These are phyloP conservation scores for Molanna angustata DNA, from an alignment of 2,888 invertebrate species.

Conservation along the genomic window DNA sequence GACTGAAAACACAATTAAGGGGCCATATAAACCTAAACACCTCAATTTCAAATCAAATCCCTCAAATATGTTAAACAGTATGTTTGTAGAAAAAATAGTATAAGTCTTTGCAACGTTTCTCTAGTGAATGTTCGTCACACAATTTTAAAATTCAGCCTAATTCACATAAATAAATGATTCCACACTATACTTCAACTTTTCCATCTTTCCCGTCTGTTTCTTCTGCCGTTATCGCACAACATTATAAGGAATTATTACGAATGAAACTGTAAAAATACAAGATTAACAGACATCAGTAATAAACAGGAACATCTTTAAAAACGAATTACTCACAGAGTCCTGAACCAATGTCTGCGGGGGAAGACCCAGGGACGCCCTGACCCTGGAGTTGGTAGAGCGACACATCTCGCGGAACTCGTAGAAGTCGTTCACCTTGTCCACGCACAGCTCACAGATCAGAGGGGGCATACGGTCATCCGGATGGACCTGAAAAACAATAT, in stretches of 20 bases:
- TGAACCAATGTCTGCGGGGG: slow-evolving; percentile 40
- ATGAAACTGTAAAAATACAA: no score
- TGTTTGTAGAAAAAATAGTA: no score
- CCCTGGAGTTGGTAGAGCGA: slow-evolving; percentile 51
- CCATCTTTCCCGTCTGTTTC: neutral
- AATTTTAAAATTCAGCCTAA: no score
- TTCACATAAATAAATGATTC: no score
- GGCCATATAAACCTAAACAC: no score
- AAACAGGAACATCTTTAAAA: no score
- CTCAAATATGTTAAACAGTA: no score
- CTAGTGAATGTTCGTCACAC: no score
- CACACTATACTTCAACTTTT: neutral
- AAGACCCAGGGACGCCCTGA: slow-evolving; percentile 46
- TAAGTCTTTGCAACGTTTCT: no score
- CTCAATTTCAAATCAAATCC: no score
- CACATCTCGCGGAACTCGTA: slow-evolving; percentile 60
- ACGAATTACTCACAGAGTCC: slow-evolving; percentile 22
- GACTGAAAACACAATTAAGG: no score
- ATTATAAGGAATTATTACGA: no score
- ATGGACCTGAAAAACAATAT: slow-evolving; percentile 51
- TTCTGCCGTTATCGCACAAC: neutral
- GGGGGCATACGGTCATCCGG: slow-evolving; percentile 61
- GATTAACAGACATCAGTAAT: neutral
- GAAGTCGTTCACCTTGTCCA: slow-evolving; percentile 62
- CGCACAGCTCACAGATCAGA: slow-evolving; percentile 57